Base-by-base conservation (phyloP, 2,888 invertebrate species). In the Crioceris asparagi region DNA sequence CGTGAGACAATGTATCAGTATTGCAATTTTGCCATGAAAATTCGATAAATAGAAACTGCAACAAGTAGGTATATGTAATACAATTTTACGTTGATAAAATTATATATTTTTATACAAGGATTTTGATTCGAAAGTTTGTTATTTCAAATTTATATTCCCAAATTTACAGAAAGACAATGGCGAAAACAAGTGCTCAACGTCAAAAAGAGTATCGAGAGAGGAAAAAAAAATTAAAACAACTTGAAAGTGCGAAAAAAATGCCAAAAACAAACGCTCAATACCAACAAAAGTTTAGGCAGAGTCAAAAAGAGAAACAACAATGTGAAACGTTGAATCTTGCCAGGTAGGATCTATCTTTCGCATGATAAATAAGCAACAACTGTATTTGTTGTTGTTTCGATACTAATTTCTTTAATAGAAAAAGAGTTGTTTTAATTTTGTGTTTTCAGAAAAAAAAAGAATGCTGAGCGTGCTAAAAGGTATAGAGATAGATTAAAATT, bases 261-360 rank as follows among this genome's bases (percentile, higher is more conserved):
- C 21, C 32, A 10, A 19, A 32, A 32, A 32, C 19, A 32, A 18
- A 18, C 8, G 32, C 32, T 18, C 18, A 32, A 19, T 23, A 23
- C 19, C 32, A 32, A 32, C n/a, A 21, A 12, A 6, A 32, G 23
- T 32, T 19, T n/a, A 11, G 32, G 11, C 19, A 32, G 5, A 10
- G 14, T 18, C 11, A 19, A 32, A 21, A 19, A 21, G n/a, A n/a
- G 15, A 19, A 21, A 21, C 7, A 21, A 23, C 19, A 18, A 12
- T 14, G 21, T 11, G 12, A 32, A 17, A 12, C 18, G 6, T 21
- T 21, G 19, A 5, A 14, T 15, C 19, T 11, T 12, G 12, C 19
- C 10, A 32, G 14, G 12, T 18, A 19, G n/a, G 12, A 23, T 32
- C 19, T 21, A 19, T 12, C 11, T 21, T 11, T n/a, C 19, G 10